Conservation (phyloP, 2,113 vertebrate species). For the Indicator maculatus region DNA sequence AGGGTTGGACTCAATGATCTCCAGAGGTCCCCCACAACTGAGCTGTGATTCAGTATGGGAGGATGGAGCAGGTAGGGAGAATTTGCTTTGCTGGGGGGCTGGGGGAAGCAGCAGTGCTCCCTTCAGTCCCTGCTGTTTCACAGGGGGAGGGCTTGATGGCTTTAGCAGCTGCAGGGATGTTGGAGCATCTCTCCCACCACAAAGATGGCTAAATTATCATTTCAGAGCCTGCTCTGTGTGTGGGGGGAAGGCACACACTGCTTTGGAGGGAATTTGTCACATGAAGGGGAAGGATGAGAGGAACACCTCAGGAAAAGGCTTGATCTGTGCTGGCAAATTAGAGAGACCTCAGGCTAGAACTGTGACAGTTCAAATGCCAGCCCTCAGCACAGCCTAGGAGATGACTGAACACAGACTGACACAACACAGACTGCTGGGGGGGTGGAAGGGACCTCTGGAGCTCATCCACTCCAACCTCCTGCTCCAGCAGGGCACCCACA, state of each 20-base stretch:
- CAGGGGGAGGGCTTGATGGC: neutral
- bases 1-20: too few species aligned
- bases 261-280: neutral
- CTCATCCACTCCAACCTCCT: too few species aligned
- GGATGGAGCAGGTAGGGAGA: neutral
- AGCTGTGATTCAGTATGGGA: neutral
- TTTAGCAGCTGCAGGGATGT: neutral
- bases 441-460: too few species aligned
- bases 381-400: neutral
- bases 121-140: accelerated
- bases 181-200: neutral
- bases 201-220: neutral
- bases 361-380: neutral
- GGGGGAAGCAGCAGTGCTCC: accelerated
- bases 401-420: neutral
- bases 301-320: neutral
- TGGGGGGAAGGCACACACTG: neutral
- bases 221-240: neutral
- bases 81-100: neutral
- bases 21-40: neutral
- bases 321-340: neutral
- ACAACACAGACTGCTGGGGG: too few species aligned
- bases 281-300: neutral
- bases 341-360: neutral
- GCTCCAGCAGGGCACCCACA: too few species aligned